phyloP scores from a whole-genome alignment of 1,140 invertebrate genomes.

The Leptestheria dahalacensis region DNA sequence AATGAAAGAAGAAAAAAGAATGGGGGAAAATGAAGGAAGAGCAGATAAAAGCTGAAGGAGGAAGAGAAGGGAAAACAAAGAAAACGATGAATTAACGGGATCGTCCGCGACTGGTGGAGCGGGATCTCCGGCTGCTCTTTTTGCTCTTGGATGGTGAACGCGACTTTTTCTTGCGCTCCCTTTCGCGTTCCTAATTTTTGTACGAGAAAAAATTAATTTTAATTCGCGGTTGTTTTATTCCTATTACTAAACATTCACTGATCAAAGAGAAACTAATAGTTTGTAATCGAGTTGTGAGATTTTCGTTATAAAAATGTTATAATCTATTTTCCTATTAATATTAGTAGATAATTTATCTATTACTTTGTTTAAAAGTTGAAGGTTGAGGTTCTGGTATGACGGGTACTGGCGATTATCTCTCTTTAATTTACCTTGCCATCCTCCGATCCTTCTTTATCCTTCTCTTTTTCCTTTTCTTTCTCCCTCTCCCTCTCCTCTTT shows the following conservation, averaged over 20 bases:
- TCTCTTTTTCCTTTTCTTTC: slow-evolving; percentile 13
- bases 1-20: too few relatives aligned
- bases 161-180: neutral
- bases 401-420: too few relatives aligned
- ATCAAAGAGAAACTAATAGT: too few relatives aligned
- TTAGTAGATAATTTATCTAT: too few relatives aligned
- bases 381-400: too few relatives aligned
- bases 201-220: neutral
- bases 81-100: neutral
- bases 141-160: neutral
- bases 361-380: too few relatives aligned
- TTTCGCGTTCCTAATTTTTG: neutral
- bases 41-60: neutral
- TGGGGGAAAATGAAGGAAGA: too few relatives aligned
- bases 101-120: neutral
- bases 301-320: too few relatives aligned
- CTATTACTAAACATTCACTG: too few relatives aligned
- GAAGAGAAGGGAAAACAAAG: neutral
- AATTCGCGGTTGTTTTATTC: too few relatives aligned
- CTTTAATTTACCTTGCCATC: slow-evolving; percentile 7
- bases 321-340: too few relatives aligned
- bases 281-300: too few relatives aligned
- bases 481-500: slow-evolving; percentile 16
- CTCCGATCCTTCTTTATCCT: slow-evolving; percentile 10
- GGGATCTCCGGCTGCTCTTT: neutral